Conservation (phyloP, 35 echinoderm and acorn worm species). For the Heliocidaris tuberculata region DNA sequence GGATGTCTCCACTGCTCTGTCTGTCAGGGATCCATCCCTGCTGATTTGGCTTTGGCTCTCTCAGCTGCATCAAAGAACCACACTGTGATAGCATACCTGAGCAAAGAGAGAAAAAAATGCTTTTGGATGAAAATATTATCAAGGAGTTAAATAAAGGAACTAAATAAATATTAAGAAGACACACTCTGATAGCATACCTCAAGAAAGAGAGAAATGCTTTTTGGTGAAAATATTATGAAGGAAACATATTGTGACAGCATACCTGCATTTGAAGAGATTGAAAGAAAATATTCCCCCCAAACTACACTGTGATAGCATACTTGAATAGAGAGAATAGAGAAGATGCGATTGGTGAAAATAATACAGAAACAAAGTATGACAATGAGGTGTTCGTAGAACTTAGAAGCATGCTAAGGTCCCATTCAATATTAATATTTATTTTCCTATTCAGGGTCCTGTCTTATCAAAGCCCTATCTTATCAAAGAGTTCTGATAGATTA, state of each 20-base stretch:
- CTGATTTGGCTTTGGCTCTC: conserved; percentile 69
- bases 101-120: background rate
- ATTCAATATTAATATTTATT: too few relatives aligned
- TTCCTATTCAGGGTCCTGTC: too few relatives aligned
- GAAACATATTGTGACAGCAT: too few relatives aligned
- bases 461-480: too few relatives aligned
- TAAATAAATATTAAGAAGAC: conserved; percentile 64
- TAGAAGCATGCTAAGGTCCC: too few relatives aligned
- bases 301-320: background rate
- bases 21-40: conserved; percentile 16
- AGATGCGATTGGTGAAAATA: too few relatives aligned
- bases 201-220: background rate
- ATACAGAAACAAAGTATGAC: too few relatives aligned
- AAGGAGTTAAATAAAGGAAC: background rate
- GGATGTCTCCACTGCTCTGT: background rate
- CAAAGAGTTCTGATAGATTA: too few relatives aligned
- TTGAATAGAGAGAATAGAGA: too few relatives aligned
- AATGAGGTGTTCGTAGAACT: too few relatives aligned
- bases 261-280: background rate
- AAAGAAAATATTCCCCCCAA: background rate
- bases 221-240: background rate
- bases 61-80: conserved; percentile 90
- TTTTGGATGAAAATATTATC: background rate
- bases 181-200: conserved; percentile 88
- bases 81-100: conserved; percentile 86